A percentile compares a stretch with the other conserved stretches of the same genome.
phyloP scores from a whole-genome alignment of 2,797 vertebrate species.

The Mormyrus hasselquistii region DNA sequence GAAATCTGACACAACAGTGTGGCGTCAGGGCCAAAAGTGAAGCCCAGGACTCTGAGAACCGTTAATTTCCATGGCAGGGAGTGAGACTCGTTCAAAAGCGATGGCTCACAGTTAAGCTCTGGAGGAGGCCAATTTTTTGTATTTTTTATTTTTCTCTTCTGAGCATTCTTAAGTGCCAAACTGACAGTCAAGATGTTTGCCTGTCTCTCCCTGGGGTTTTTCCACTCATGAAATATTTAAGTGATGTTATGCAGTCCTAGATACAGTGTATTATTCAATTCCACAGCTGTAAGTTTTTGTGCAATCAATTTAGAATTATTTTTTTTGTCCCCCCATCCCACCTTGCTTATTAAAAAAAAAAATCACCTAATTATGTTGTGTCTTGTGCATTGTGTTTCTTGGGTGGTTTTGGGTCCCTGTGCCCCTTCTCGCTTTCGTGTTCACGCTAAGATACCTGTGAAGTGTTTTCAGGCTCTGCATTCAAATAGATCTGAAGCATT shows the following conservation, averaged over 20 bases:
- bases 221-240: constrained; percentile 27
- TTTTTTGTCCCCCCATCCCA: background rate
- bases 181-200: constrained; percentile 17
- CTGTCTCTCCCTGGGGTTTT: constrained; percentile 18
- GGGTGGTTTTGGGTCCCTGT: background rate
- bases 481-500: background rate
- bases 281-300: background rate
- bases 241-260: background rate
- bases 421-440: background rate
- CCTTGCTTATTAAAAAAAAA: background rate
- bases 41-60: background rate
- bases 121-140: background rate
- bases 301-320: background rate
- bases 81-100: background rate
- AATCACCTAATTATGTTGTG: background rate
- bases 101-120: background rate
- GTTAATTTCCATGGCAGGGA: constrained; percentile 11
- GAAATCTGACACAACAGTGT: background rate
- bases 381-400: constrained; percentile 3
- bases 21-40: background rate
- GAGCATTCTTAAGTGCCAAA: constrained; percentile 7
- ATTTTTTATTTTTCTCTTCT: constrained; percentile 6
- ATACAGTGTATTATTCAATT: background rate
- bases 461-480: background rate
- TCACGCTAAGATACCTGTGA: background rate